These are phyloP conservation scores for Margarornis squamiger DNA, from an alignment of 2,797 vertebrate species.

Conservation along the genomic window DNA sequence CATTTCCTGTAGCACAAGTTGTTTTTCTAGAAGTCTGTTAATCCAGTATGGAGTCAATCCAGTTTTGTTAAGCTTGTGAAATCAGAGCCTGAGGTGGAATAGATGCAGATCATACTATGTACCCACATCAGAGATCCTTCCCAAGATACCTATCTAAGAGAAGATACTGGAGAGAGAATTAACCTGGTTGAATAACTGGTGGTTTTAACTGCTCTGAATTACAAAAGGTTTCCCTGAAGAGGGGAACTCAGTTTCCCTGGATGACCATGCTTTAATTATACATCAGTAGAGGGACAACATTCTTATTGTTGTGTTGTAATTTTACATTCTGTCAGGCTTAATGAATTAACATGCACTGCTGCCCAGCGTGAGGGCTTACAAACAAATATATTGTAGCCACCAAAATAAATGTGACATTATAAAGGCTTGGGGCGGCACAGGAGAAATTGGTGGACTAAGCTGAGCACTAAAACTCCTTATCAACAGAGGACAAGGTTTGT, in stretches of 20 bases:
- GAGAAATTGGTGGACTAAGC: slow-evolving; percentile 7
- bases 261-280: slow-evolving; percentile 6
- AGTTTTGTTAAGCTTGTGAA: slow-evolving; percentile 25
- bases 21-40: slow-evolving; percentile 31
- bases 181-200: background rate
- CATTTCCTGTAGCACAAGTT: background rate
- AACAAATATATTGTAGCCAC: background rate
- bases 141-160: background rate
- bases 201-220: background rate
- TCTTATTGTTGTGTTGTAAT: background rate
- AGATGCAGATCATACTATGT: background rate
- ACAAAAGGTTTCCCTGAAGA: background rate
- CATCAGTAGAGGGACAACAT: background rate
- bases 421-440: background rate
- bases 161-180: background rate
- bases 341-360: background rate
- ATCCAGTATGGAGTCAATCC: background rate
- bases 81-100: background rate
- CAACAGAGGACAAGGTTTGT: slow-evolving; percentile 39
- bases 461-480: slow-evolving; percentile 27
- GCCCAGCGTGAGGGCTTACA: background rate
- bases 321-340: background rate
- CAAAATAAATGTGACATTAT: background rate
- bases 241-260: background rate
- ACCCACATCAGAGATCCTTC: slow-evolving; percentile 44